Base-by-base conservation (phyloP, 2,888 invertebrate species). In the Idaea aversata region DNA sequence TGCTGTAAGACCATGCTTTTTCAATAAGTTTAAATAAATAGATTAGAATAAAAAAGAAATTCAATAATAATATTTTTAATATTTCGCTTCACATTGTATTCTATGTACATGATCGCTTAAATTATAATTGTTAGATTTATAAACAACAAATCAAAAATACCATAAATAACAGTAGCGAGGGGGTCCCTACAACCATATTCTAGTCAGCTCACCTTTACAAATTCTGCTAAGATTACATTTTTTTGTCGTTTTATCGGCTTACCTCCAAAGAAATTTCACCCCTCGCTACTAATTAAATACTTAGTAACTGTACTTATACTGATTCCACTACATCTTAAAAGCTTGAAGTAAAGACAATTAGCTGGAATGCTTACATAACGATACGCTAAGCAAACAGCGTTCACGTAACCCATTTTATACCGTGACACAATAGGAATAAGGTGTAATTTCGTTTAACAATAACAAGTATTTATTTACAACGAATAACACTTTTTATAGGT, bases 41-140 rank as follows among this genome's bases (percentile, higher is more conserved):
- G 6, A 36, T 5, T 5, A 36, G 4, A 36, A 36, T 36, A 47
- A 72, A 77, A 72, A 66, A 77, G 75, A 71, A 66, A 67, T 71
- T 87, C 85, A 88, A 85, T 90, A 90, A 88, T 91, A 86, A 84
- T 87, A 81, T 84, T 84, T 80, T 83, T 83, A 79, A 86, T 89
- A 88, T 87, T 86, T 88, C 85, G 85, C 83, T 87, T 88, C 88
- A 89, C 88, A 89, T 85, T 91, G 88, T 92, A 92, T 92, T 92
- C 92, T 91, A 92, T 88, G 88, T 92, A 92, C 92, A 92, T 88
- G 88, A 90, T 88, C 81, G 84, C 81, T 85, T 91, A 90, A 84
- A 87, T 85, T 86, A 88, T 78, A 83, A 79, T 83, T 80, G 85
- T 82, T 82, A 76, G 62, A 72, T 75, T 77, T 85, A 81, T 81